Evolutionary conservation across 1,140 invertebrate genomes (phyloP).

Genomic region (Zaprionus gabonicus): DNA sequence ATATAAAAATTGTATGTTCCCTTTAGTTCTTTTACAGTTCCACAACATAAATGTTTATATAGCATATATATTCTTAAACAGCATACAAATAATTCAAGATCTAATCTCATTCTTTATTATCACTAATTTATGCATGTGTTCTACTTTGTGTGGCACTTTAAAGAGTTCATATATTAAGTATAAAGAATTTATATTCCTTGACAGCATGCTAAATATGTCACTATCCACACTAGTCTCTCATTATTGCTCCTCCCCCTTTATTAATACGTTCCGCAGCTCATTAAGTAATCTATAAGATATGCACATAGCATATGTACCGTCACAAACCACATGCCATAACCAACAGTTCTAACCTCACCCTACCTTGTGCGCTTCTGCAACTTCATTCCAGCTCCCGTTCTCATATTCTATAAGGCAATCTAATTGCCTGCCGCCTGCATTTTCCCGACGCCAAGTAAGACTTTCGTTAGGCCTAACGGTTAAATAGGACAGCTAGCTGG

Average conservation of each 20-base stretch:
- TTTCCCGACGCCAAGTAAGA: constrained; percentile 1
- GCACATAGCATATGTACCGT: not conserved
- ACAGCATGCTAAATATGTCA: not conserved
- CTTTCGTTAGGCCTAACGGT: constrained; percentile 12
- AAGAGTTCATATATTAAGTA: not conserved
- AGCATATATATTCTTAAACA: not conserved
- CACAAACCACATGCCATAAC: not conserved
- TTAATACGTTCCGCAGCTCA: not conserved
- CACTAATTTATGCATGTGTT: not conserved
- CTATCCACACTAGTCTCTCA: not conserved
- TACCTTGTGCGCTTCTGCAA: not conserved
- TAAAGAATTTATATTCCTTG: not conserved
- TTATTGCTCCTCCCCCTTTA: not conserved
- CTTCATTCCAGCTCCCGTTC: not conserved
- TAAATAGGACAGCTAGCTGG: constrained; percentile 1
- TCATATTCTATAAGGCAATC: constrained; percentile 7
- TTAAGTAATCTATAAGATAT: not conserved
- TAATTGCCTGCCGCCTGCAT: constrained; percentile 6
- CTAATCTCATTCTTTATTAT: not conserved
- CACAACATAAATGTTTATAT: not conserved
- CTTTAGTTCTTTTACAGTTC: not conserved
- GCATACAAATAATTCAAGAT: too few relatives aligned
- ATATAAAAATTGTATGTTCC: too few relatives aligned
- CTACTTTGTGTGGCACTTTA: not conserved
- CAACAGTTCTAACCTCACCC: not conserved